Evolutionary conservation across 2,888 invertebrate genomes (phyloP).

Genomic region (Melanostoma mellinum): DNA sequence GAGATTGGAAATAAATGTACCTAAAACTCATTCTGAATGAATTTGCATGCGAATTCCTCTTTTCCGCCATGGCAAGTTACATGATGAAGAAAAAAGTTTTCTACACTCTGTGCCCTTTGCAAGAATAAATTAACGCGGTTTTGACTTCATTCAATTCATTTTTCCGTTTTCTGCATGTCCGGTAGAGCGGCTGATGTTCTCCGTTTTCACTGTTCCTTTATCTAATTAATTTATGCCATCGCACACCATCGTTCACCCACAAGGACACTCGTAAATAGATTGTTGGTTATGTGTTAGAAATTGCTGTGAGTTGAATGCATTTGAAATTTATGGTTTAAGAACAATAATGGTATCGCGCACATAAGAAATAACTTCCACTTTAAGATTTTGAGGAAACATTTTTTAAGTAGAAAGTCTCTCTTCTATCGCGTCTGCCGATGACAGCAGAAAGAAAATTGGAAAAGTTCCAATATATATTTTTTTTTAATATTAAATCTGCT

Average conservation of each 20-base stretch:
- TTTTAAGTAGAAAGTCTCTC: not conserved
- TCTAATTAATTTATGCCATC: conserved; percentile 59
- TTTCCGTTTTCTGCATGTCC: conserved; percentile 57
- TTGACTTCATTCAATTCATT: conserved; percentile 62
- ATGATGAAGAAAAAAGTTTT: not conserved
- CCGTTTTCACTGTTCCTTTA: conserved; percentile 11
- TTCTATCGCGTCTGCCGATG: not conserved
- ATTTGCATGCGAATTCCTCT: conserved; percentile 23
- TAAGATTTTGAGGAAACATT: no score
- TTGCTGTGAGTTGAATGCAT: conserved; percentile 20
- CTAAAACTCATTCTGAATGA: conserved; percentile 14
- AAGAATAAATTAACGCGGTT: conserved; percentile 66
- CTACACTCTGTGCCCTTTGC: conserved; percentile 28
- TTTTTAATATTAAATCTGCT: conserved; percentile 6
- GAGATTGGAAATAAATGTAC: conserved; percentile 29
- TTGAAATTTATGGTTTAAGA: conserved; percentile 25
- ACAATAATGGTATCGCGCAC: not conserved
- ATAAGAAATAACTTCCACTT: no score
- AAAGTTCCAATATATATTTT: not conserved
- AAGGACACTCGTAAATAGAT: conserved; percentile 44
- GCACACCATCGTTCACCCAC: not conserved
- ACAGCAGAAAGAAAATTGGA: conserved; percentile 1
- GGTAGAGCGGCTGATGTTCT: conserved; percentile 26
- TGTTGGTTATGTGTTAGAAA: conserved; percentile 6
- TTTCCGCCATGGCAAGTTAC: not conserved